Conservation (phyloP, 2,113 vertebrate genomes). For the Damaliscus lunatus region DNA sequence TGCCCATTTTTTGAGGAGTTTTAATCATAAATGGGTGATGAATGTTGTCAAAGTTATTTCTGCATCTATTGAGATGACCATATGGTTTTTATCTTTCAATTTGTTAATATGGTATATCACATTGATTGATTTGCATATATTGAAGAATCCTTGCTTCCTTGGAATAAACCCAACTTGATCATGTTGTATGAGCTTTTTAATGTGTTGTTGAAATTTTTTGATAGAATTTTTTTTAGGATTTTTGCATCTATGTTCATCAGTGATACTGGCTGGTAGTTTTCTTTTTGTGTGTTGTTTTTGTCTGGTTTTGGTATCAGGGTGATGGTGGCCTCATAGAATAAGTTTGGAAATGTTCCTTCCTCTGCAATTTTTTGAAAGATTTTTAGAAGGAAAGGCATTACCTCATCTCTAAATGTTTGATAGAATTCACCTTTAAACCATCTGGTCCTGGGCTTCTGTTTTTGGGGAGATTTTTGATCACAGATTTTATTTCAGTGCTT, state of each 20-base stretch:
- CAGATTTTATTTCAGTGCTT: not conserved
- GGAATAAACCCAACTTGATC: not conserved
- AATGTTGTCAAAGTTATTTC: not conserved
- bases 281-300: not conserved
- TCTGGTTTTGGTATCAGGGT: not conserved
- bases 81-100: not conserved
- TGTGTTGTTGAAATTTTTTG: not conserved
- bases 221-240: not conserved
- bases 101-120: not conserved
- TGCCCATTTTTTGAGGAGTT: not conserved
- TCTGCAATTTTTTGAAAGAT: not conserved
- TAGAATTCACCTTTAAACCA: not conserved
- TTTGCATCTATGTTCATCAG: not conserved
- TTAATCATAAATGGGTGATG: not conserved
- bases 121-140: not conserved
- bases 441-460: not conserved
- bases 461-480: not conserved
- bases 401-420: not conserved
- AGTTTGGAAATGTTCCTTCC: not conserved
- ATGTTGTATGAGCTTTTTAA: not conserved
- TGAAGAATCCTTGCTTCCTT: not conserved
- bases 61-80: not conserved
- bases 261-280: not conserved
- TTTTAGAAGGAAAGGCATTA: not conserved
- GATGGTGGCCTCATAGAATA: not conserved